Evolutionary conservation across 2,797 vertebrate species (phyloP).

Genomic region (Trachurus trachurus): DNA sequence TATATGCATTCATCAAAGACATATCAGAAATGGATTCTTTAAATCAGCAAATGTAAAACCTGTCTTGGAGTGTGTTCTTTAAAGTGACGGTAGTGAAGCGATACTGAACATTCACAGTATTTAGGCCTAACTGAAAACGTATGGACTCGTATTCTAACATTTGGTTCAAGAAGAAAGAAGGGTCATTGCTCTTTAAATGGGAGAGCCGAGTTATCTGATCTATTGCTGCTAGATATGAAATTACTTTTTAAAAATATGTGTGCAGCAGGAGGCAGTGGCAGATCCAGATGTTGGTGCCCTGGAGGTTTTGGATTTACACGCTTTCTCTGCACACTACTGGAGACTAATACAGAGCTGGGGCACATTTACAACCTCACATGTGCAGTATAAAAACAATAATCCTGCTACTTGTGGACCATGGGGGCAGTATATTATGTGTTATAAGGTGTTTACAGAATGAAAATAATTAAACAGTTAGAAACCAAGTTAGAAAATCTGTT

Average conservation of each 20-base stretch:
- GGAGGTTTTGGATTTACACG: background rate
- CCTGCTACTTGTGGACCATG: background rate
- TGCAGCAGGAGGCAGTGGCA: slow-evolving; percentile 29
- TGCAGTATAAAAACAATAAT: background rate
- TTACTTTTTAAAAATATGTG: slow-evolving; percentile 18
- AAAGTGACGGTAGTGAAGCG: background rate
- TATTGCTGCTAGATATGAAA: slow-evolving; percentile 24
- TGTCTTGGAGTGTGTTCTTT: background rate
- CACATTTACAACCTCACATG: background rate
- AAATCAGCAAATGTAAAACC: slow-evolving; percentile 4
- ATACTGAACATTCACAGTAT: background rate
- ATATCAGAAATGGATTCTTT: background rate
- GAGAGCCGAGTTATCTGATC: slow-evolving; percentile 39
- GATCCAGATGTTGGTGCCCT: slow-evolving; percentile 52
- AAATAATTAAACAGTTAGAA: no score
- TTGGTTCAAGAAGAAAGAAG: slow-evolving; percentile 13
- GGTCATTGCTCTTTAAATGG: slow-evolving; percentile 15
- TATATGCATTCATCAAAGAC: background rate
- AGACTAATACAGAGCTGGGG: background rate
- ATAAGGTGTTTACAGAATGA: no score
- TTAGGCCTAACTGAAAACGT: background rate
- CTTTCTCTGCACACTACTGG: background rate
- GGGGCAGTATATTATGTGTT: no score
- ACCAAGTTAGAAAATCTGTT: background rate
- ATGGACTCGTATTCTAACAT: slow-evolving; percentile 5